Evolutionary conservation across 2,113 vertebrate species (phyloP), one percentile per base, ranked within the genome.

Genomic region (Calidris pugnax): DNA sequence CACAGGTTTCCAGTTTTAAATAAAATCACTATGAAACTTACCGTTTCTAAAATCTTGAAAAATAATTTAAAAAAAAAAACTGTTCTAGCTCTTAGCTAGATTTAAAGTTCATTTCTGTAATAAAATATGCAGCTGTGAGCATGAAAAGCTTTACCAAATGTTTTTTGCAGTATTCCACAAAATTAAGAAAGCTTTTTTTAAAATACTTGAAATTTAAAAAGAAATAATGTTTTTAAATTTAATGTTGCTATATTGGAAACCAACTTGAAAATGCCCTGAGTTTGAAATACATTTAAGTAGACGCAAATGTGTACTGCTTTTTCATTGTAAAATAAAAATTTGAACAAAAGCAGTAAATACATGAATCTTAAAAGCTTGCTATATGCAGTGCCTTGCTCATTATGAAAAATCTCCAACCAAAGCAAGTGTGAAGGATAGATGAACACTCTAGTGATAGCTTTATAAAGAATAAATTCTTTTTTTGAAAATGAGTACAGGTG

Each of bases 301-400:
- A 82, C 62, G 4, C 72, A 51, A 89, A 62, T 62, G 6, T n/a
- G 10, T 51, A 50, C 28, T 63, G 19, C 16, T 47, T 69, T 64
- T 72, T 77, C 9, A 33, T 27, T 35, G 9, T 24, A 64, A 63
- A 68, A n/a, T n/a, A 16, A 62, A 43, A 37, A 22, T 48, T 8
- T 16, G 27, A 74, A 57, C 16, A 39, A 4, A 50, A 66, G 18
- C 8, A 8, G 20, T 76, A 59, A 41, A 12, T 41, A 51, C 4
- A 14, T 10, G 8, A 17, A 12, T 64, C 7, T 55, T 75, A 37
- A 57, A 69, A 69, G 23, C 28, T 62, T 55, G 17, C 12, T 57
- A 0, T 59, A 6, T 45, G 3, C 2, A 1, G 9, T 37, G 14
- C 47, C 14, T 57, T 63, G 22, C 30, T 63, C 9, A 6, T 69